Base-by-base conservation (phyloP, 2,797 vertebrate genomes). In the Notoglanidium macrostoma region DNA sequence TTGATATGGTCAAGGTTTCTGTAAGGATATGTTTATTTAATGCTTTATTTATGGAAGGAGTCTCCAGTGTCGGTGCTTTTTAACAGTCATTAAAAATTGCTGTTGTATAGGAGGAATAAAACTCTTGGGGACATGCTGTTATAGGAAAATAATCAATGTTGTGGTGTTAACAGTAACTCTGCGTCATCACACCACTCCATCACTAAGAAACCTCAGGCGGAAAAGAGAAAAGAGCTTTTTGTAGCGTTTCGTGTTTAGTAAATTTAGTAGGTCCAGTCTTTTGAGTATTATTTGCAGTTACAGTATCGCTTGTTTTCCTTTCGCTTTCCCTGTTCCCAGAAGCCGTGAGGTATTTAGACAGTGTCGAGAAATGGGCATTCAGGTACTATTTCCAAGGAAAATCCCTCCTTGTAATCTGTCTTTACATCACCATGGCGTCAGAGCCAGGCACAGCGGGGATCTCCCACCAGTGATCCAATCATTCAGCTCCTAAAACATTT, bases 301-400 rank as follows among this genome's bases (percentile, higher is more conserved):
- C 35, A n/a, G 23, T 10, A 21, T 21, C 32, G 12, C 17, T 32
- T 73, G 5, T 73, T 32, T 23, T 23, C 14, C 15, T 40, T 83
- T 44, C 12, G 54, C 12, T n/a, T 61, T 51, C 7, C 32, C 21
- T 7, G 51, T 67, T 87, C 44, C 46, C 55, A 87, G 86, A 76
- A 76, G 32, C 15, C 54, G 4, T 6, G 21, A 54, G 10, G 17
- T 12, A 59, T 70, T 61, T 81, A 15, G 29, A 40, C 68, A 77
- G 40, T 44, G 29, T 12, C 14, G 72, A 29, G 61, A 51, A 85
- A 63, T 4, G 12, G 72, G 32, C 17, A 67, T 46, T 57, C 80
- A 46, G 59, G 70, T 83, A 23, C n/a, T 9, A 5, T 9, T 76
- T 54, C 70, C 6, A 10, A 87, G 68, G 70, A 76, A 87, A 87